These are phyloP conservation scores for Drosophila kambysellisi DNA, from an alignment of 2,888 invertebrate species.

Conservation along the genomic window DNA sequence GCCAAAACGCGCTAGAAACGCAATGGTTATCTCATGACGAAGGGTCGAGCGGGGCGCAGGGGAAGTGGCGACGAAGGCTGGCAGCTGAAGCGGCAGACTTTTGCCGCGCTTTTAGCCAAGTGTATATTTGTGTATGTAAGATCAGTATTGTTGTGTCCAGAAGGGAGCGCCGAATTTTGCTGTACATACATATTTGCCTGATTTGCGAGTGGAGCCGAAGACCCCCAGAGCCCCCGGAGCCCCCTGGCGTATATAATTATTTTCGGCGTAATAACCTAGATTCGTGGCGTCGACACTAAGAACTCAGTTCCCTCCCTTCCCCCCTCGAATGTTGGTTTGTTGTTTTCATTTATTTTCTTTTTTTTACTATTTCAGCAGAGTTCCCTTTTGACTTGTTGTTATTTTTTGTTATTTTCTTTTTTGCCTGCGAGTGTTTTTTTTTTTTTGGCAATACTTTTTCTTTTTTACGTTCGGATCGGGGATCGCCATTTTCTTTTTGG, in stretches of 20 bases:
- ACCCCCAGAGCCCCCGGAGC: neutral
- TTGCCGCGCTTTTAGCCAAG: slow-evolving; percentile 25
- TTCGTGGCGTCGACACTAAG: slow-evolving; percentile 69
- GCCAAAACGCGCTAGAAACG: slow-evolving; percentile 48
- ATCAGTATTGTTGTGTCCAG: neutral
- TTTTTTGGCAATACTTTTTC: slow-evolving; percentile 55
- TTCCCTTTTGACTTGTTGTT: slow-evolving; percentile 13
- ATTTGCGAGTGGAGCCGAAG: slow-evolving; percentile 43
- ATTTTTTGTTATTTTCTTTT: neutral
- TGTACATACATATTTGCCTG: slow-evolving; percentile 45
- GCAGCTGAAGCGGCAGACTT: neutral
- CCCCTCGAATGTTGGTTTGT: slow-evolving; percentile 13
- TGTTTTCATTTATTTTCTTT: slow-evolving; percentile 3
- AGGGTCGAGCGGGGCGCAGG: neutral
- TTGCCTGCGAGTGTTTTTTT: slow-evolving; percentile 16
- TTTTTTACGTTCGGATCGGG: slow-evolving; percentile 30
- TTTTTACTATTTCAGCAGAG: slow-evolving; percentile 6
- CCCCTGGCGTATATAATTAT: slow-evolving; percentile 69
- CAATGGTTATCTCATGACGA: slow-evolving; percentile 9
- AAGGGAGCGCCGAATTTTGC: neutral
- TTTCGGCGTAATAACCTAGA: slow-evolving; percentile 82
- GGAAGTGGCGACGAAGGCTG: neutral
- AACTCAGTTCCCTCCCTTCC: neutral
- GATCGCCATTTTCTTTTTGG: slow-evolving; percentile 49
- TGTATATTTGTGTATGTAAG: slow-evolving; percentile 12